Evolutionary conservation across 1,140 invertebrate species (phyloP).

Genomic region (Dinoponera quadriceps): DNA sequence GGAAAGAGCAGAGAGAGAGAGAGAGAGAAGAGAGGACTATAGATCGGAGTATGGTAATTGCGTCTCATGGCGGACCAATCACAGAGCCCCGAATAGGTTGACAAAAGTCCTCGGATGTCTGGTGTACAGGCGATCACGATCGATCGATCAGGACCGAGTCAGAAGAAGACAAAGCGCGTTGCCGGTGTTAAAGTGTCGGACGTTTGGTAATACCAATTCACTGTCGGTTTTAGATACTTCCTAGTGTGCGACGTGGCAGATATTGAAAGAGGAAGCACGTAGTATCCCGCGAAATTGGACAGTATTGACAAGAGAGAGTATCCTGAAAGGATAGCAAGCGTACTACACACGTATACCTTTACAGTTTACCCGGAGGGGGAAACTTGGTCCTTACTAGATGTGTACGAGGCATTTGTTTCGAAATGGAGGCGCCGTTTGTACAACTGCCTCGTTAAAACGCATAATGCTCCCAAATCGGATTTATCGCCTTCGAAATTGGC

Average conservation of each 20-base stretch:
- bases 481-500: no score
- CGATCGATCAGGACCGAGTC: constrained; percentile 53
- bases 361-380: background rate
- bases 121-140: constrained; percentile 33
- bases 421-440: background rate
- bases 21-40: background rate
- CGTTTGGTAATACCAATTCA: constrained; percentile 60
- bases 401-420: background rate
- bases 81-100: constrained; percentile 14
- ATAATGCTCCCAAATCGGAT: background rate
- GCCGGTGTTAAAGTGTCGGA: constrained; percentile 54
- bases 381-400: constrained; percentile 10
- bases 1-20: background rate
- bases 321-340: constrained; percentile 53
- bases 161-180: constrained; percentile 49
- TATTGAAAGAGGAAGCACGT: constrained; percentile 60
- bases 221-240: constrained; percentile 58
- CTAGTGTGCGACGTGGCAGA: constrained; percentile 51
- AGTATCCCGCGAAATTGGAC: constrained; percentile 61
- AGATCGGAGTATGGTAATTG: constrained; percentile 61
- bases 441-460: background rate
- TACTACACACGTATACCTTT: constrained; percentile 16
- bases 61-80: constrained; percentile 41
- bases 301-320: constrained; percentile 54
- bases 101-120: constrained; percentile 47